Conservation (phyloP, 1,140 invertebrate genomes). For the Drosophila mauritiana region DNA sequence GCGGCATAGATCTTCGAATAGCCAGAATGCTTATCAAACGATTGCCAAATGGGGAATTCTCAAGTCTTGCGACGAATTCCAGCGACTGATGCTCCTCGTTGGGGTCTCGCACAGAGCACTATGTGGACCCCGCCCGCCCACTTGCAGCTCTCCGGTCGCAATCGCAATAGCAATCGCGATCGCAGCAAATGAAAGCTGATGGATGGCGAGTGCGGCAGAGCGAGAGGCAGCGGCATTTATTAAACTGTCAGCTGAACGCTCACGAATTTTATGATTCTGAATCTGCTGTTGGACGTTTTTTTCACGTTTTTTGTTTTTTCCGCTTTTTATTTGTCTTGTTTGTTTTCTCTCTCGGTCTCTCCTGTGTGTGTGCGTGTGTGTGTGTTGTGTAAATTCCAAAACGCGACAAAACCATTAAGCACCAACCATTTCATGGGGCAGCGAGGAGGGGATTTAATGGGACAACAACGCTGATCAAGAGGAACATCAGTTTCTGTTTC, state of each 20-base stretch:
- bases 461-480: constrained; percentile 38
- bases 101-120: background rate
- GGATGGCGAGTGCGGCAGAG: constrained; percentile 3
- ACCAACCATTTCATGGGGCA: constrained; percentile 49
- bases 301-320: constrained; percentile 17
- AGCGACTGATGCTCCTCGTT: constrained; percentile 2
- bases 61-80: constrained; percentile 30
- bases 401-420: constrained; percentile 78
- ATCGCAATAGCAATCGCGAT: background rate
- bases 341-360: constrained; percentile 34
- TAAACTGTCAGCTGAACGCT: constrained; percentile 80
- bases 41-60: background rate
- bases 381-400: constrained; percentile 72
- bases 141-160: constrained; percentile 6
- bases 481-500: constrained; percentile 4
- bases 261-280: constrained; percentile 63
- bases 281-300: constrained; percentile 24
- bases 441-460: constrained; percentile 58
- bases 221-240: constrained; percentile 53
- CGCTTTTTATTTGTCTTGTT: constrained; percentile 41
- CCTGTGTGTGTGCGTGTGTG: background rate
- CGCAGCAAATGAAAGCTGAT: constrained; percentile 13
- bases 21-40: background rate
- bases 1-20: too few relatives aligned
- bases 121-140: constrained; percentile 11